Evolutionary conservation across 1,140 invertebrate genomes (phyloP).

Genomic region (Ceratosolen solmsi): DNA sequence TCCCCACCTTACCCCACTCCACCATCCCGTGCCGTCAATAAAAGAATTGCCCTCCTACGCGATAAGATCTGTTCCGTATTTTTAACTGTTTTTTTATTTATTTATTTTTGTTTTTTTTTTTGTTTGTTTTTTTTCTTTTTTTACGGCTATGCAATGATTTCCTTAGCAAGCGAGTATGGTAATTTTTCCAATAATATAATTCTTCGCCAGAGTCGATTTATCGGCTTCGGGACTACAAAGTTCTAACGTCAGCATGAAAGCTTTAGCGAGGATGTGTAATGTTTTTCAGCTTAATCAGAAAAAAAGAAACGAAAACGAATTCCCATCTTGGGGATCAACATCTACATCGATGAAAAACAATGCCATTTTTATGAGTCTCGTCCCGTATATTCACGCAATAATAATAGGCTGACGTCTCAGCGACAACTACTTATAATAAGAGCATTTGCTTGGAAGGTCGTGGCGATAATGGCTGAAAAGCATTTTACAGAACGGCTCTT

Average conservation of each 20-base stretch:
- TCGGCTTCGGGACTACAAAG: neutral
- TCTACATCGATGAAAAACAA: neutral
- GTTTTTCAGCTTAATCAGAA: neutral
- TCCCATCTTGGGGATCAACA: neutral
- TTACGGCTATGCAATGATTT: neutral
- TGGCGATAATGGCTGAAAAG: neutral
- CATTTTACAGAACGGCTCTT: neutral
- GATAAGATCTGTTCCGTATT: neutral
- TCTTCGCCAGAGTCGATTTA: neutral
- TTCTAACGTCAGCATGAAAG: neutral
- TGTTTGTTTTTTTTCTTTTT: no score
- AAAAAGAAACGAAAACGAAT: neutral
- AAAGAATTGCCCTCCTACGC: neutral
- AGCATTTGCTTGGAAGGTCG: neutral
- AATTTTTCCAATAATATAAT: slow-evolving; percentile 18
- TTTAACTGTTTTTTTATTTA: neutral
- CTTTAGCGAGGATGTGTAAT: neutral
- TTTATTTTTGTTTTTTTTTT: no score
- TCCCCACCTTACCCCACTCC: neutral
- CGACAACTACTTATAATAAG: neutral
- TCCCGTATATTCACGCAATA: neutral
- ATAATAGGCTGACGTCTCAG: neutral
- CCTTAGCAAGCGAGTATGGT: slow-evolving; percentile 11
- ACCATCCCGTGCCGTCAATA: neutral
- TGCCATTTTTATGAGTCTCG: neutral